Evolutionary conservation across 2,113 vertebrate genomes (phyloP), one percentile per base, ranked within the genome.

Genomic region (Pterophyllum scalare): DNA sequence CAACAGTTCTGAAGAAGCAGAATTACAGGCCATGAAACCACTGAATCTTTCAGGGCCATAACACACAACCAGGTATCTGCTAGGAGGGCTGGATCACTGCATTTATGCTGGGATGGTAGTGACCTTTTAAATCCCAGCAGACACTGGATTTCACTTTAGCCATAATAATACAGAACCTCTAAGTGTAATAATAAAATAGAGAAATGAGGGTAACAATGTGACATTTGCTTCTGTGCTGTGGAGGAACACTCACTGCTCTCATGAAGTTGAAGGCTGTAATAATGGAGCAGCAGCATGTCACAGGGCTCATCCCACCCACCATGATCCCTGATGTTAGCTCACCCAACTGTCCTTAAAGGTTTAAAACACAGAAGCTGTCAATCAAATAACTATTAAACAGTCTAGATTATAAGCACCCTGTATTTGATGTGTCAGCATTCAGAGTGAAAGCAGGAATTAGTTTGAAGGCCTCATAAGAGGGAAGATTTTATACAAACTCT

Each of bases 1-100:
- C 65, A 70, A 22, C 78, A 43, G 60, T 77, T 64, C 77, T 22
- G 31, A 24, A 60, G 60, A 49, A n/a, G 22, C 22, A 35, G 54
- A 77, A 64, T 59, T 62, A 14, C 70, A 31, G 59, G 59, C 80
- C 60, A 38, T 77, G 72, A 87, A 85, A 75, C n/a, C 58, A 20
- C 77, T 33, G 15, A 67, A 31, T 75, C 59, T 70, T 70, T 75
- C 62, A 77, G 74, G 9, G 59, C 59, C 59, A 61, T 7, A 75
- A 81, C 56, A 83, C 38, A 60, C 38, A 60, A 43, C 52, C 9
- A 35, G 11, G 4, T 33, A 22, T 28, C 62, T 80, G 52, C 75
- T n/a, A 8, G 22, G 20, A 58, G 75, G 1, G 3, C 61, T 24
- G 76, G 64, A 87, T 52, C 76, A 43, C 59, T 79, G 78, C 1